Evolutionary conservation across 2,888 invertebrate species (phyloP), one percentile per base, ranked within the genome.

Genomic region (Cyrtodaria siliqua): DNA sequence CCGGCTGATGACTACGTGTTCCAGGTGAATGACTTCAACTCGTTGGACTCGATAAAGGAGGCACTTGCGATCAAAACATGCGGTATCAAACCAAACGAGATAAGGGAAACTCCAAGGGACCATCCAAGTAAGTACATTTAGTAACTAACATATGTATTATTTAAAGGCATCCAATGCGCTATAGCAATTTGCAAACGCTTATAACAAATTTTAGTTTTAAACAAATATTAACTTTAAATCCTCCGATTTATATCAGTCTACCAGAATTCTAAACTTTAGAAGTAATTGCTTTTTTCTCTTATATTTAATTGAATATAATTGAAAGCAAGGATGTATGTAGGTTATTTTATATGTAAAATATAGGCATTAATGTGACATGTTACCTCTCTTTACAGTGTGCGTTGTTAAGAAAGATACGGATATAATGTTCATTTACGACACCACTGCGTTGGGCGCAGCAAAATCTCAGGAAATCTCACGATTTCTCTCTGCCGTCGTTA

Each of bases 51-150:
- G 24, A 89, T 90, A 20, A 86, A 86, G 66, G 84, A 86, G 14
- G 40, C 84, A 14, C 72, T 91, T 23, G 87, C 88, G 23, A 83
- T 86, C 18, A 86, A 87, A 61, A 85, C 91, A 0, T 90, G 90
- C 64, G 73, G 73, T 42, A 77, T 77, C 18, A 72, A 71, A 59
- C 81, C 81, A 16, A 29, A 24, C 27, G 56, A 56, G 9, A 24
- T 50, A 2, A 62, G 47, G 23, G 63, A 71, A 16, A 42, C 52
- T 23, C 74, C 60, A 1, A 60, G 53, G 9, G 73, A 69, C 33
- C 57, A 72, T 20, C 71, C 66, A 24, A 68, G 78, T 73, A 74
- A 56, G 66, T 42, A 18, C 4, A 62, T 1, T 53, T 40, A n/a
- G n/a, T n/a, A n/a, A n/a, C n/a, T n/a, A n/a, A n/a, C n/a, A n/a